phyloP scores from a whole-genome alignment of 2,888 invertebrate genomes.

The Mesochorus sp. region DNA sequence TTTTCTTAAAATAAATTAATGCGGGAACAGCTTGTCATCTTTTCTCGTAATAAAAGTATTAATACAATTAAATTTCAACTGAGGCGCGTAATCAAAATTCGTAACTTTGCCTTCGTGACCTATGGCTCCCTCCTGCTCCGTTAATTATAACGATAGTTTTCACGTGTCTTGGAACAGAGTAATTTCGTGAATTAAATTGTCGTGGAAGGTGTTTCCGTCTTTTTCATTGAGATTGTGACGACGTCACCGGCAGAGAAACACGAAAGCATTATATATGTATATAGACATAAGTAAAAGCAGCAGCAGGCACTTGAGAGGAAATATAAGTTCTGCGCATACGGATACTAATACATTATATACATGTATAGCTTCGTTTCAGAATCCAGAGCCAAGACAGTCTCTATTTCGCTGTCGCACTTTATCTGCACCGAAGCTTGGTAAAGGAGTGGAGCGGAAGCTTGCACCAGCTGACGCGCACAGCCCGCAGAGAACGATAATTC shows the following conservation, averaged over 20 bases:
- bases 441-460: slow-evolving; percentile 49
- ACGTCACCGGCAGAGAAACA: slow-evolving; percentile 34
- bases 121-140: neutral
- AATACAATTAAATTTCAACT: too few relatives aligned
- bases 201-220: slow-evolving; percentile 32
- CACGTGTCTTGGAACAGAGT: slow-evolving; percentile 7
- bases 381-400: slow-evolving; percentile 46
- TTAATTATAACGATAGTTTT: slow-evolving; percentile 17
- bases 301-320: slow-evolving; percentile 41
- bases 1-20: too few relatives aligned
- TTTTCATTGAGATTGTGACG: slow-evolving; percentile 28
- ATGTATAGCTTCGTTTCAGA: slow-evolving; percentile 14
- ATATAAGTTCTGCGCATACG: slow-evolving; percentile 37
- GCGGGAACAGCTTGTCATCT: too few relatives aligned
- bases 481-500: slow-evolving; percentile 53
- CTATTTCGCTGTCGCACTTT: slow-evolving; percentile 46
- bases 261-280: slow-evolving; percentile 10
- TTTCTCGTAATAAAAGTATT: too few relatives aligned
- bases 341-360: neutral
- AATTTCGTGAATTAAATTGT: slow-evolving; percentile 37
- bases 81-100: neutral
- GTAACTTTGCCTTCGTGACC: neutral
- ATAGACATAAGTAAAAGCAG: slow-evolving; percentile 17
- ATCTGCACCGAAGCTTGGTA: slow-evolving; percentile 48
- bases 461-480: slow-evolving; percentile 72